Evolutionary conservation across 2,113 vertebrate species (phyloP).

Genomic region (Todiramphus chloris): DNA sequence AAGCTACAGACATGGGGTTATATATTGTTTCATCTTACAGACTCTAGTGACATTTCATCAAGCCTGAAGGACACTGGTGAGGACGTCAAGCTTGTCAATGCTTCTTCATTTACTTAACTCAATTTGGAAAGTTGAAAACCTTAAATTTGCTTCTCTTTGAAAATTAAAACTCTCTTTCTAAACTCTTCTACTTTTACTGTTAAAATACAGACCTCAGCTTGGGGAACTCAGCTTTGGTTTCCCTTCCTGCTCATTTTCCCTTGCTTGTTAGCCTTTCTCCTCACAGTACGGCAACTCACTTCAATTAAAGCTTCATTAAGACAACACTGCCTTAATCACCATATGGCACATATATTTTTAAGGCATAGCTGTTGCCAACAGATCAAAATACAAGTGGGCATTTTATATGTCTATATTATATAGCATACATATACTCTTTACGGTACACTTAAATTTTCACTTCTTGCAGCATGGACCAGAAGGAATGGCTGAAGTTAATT

Average conservation of each 20-base stretch:
- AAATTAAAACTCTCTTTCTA: slow-evolving; percentile 5
- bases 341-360: slow-evolving; percentile 52
- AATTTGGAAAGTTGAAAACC: not conserved
- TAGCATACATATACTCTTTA: slow-evolving; percentile 2
- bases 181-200: not conserved
- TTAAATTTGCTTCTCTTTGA: not conserved
- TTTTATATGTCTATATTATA: not conserved
- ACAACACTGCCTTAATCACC: not conserved
- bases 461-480: not conserved
- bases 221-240: not conserved
- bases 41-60: not conserved
- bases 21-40: slow-evolving; percentile 9
- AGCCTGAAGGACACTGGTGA: not conserved
- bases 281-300: slow-evolving; percentile 14
- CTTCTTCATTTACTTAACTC: not conserved
- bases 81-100: not conserved
- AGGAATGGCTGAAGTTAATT: not conserved
- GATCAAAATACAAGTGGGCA: slow-evolving; percentile 47
- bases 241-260: not conserved
- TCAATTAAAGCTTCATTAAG: slow-evolving; percentile 57
- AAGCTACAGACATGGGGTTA: not conserved
- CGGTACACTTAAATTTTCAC: not conserved
- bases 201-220: not conserved
- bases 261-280: not conserved
- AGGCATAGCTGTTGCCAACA: slow-evolving; percentile 21